Base-by-base conservation (phyloP, 2,113 vertebrate species). In the Cyanocitta stelleri region DNA sequence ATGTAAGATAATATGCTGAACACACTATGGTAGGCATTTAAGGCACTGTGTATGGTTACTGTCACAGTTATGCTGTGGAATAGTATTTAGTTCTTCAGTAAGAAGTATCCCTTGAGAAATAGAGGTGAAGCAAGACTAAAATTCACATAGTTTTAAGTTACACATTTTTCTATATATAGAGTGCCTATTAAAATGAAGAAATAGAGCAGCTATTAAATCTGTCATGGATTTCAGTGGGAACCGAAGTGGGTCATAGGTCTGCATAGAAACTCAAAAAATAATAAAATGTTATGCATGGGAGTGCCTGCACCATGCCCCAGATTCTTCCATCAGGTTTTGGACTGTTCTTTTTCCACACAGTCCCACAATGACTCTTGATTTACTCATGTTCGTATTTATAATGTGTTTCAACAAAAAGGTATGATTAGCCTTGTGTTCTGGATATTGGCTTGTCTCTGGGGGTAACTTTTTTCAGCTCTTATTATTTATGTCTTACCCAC, bases 121-220 rank as follows among this genome's bases (percentile, higher is more conserved):
- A 79, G 72, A 89, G 72, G 87, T 77, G 76, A 90, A 84, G 75
- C 30, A 93, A 95, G 83, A 81, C 72, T 89, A 62, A 52, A 95
- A 86, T 95, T 84, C 30, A 7, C 67, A 52, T n/a, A 29, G 46
- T 86, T 91, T 90, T 97, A 90, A 96, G 88, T 92, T 96, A 94
- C 89, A 91, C 37, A 22, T 85, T 88, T 88, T 95, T 96, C 96
- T 97, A 97, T 97, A 96, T 95, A 97, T 96, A 97, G 93, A 58
- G 27, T 69, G 51, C 85, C 68, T 93, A 97, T 97, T 97, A 97
- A 97, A 91, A 89, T 73, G 72, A 71, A 90, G 88, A 96, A 96
- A 93, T 82, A 93, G 84, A 96, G 27, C 90, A 95, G 62, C 77
- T 96, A 95, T 96, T 96, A 94, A 94, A 96, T 93, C 62, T 94